Base-by-base conservation (phyloP, 2,888 invertebrate species). In the Drosophila nigritarsus region DNA sequence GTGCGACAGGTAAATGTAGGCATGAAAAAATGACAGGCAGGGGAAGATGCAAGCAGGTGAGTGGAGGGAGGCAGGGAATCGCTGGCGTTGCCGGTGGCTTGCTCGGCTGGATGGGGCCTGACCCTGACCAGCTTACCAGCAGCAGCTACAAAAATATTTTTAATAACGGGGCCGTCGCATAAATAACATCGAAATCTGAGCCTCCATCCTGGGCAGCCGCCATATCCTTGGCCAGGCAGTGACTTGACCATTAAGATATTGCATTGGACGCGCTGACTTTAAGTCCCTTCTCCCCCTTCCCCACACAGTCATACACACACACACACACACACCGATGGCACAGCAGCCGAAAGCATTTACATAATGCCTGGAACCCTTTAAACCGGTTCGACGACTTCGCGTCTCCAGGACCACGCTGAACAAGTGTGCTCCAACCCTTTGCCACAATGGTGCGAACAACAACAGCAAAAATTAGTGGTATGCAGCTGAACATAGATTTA, bases 211-310 rank as follows among this genome's bases (percentile, higher is more conserved):
- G 59, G 68, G 24, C 67, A 69, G 80, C 83, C 62, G 65, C 51
- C 71, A 63, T 67, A 82, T 83, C 79, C 82, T 87, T 78, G 87
- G 65, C 45, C 64, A 2, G 24, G 61, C 53, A 59, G 45, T 74
- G 64, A 82, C 88, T 83, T 73, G 80, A 54, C 87, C 80, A 83
- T 83, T 83, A 87, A 85, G 89, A 76, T 80, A 88, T 86, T 83
- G 77, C 77, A 65, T 58, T 73, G 71, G 53, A 51, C 73, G 27
- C 64, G 51, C 27, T 54, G 38, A 53, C 65, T 54, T 66, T 11
- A 53, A 51, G 56, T 32, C 20, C n/a, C 13, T 36, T 24, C 20
- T 1, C 13, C 18, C 27, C 6, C 3, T 40, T 1, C 36, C 29
- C 3, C 3, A 18, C 6, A 34, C 13, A 13, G 4, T 13, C 34